A percentile compares a stretch with the other conserved stretches of the same genome.
These are phyloP conservation scores for Psephotus haematonotus DNA, from an alignment of 2,113 vertebrate species.

Conservation along the genomic window DNA sequence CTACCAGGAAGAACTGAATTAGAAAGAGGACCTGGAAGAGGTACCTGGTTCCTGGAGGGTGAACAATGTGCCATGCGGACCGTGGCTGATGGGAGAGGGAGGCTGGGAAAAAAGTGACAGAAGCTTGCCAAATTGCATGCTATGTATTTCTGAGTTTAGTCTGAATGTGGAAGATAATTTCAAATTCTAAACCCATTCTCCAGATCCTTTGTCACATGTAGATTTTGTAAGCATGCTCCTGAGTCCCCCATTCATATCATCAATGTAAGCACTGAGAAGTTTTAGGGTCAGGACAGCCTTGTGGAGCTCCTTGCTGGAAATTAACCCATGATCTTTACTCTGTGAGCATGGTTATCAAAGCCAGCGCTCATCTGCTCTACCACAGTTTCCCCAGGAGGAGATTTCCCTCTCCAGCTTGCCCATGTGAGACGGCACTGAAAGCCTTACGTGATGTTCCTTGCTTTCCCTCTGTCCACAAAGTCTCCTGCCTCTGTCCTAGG, in stretches of 20 bases:
- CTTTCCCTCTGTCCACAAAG: not conserved
- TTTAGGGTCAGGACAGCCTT: not conserved
- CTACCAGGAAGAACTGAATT: not conserved
- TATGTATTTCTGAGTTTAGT: not conserved
- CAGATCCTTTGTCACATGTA: not conserved
- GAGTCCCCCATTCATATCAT: not conserved
- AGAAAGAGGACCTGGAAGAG: not conserved
- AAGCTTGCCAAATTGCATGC: not conserved
- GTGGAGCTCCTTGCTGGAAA: not conserved
- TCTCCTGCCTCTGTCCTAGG: not conserved
- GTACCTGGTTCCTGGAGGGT: not conserved
- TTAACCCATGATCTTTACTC: not conserved
- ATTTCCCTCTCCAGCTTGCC: not conserved
- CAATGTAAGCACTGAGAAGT: not conserved
- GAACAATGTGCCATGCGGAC: accelerated
- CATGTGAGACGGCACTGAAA: not conserved
- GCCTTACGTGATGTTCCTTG: accelerated
- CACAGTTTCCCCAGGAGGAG: not conserved
- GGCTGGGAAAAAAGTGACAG: not conserved
- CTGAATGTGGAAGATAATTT: not conserved
- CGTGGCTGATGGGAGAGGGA: not conserved
- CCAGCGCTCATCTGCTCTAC: not conserved
- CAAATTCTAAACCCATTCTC: not conserved
- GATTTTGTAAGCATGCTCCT: not conserved
- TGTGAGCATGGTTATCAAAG: not conserved